Conservation (phyloP, 2,113 vertebrate genomes). For the Corvus cornix region DNA sequence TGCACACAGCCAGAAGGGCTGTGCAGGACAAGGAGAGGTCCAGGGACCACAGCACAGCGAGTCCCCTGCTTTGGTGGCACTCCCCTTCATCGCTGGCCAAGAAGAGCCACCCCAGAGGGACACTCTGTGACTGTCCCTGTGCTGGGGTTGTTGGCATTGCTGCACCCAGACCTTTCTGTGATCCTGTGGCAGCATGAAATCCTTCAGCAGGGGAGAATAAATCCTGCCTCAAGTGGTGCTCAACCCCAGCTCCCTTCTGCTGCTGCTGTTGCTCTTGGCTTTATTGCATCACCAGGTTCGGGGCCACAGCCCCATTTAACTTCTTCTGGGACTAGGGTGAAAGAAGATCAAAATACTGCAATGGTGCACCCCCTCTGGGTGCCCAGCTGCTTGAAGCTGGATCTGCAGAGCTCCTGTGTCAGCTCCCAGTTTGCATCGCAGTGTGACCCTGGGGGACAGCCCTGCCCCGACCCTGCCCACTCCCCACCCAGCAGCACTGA, state of each 20-base stretch:
- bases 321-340: background rate
- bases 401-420: fast-evolving
- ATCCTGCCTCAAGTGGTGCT: background rate
- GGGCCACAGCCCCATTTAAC: background rate
- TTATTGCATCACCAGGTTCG: background rate
- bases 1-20: background rate
- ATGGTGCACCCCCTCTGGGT: background rate
- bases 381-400: background rate
- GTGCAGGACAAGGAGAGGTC: background rate
- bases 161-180: background rate
- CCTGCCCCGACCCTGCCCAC: fast-evolving
- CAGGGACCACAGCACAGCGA: background rate
- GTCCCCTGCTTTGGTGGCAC: fast-evolving
- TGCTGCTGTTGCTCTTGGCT: background rate
- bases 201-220: background rate
- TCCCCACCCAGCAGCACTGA: background rate
- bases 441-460: background rate
- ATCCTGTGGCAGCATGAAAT: background rate
- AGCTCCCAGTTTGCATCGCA: background rate
- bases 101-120: background rate
- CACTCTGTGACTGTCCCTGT: background rate
- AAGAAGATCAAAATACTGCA: background rate
- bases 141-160: background rate
- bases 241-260: background rate
- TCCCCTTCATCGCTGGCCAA: background rate